phyloP scores from a whole-genome alignment of 2,797 vertebrate genomes.

The Hydrolagus colliei region DNA sequence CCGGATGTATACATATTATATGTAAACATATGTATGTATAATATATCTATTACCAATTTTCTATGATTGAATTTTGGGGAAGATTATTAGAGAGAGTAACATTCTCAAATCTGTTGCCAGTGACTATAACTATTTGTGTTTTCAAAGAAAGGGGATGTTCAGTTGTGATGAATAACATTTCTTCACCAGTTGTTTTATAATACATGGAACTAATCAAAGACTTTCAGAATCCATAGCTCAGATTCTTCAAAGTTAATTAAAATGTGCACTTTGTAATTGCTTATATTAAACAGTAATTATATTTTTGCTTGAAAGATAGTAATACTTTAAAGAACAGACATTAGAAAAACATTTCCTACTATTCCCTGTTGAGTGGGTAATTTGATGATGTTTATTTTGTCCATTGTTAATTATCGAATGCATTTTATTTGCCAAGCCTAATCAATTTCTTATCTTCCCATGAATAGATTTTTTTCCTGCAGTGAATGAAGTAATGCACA shows the following conservation, averaged over 20 bases:
- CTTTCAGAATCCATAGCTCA: conserved; percentile 37
- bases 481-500: conserved; percentile 21
- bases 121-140: background rate
- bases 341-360: conserved; percentile 53
- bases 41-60: no score
- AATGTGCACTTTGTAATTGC: conserved; percentile 52
- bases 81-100: no score
- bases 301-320: conserved; percentile 47
- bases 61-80: no score
- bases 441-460: conserved; percentile 31
- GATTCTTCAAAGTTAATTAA: conserved; percentile 53
- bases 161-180: conserved; percentile 8
- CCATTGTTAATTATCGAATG: conserved; percentile 28
- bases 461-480: conserved; percentile 14
- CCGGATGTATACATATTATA: no score
- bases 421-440: conserved; percentile 12
- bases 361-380: conserved; percentile 69
- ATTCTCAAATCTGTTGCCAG: background rate
- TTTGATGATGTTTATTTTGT: conserved; percentile 65
- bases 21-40: no score
- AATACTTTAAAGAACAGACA: conserved; percentile 51
- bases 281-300: conserved; percentile 65
- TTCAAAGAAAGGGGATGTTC: background rate
- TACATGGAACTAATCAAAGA: conserved; percentile 31
- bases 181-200: conserved; percentile 24